These are phyloP conservation scores for Calephelis virginiensis DNA, from an alignment of 1,140 invertebrate species.

Conservation along the genomic window DNA sequence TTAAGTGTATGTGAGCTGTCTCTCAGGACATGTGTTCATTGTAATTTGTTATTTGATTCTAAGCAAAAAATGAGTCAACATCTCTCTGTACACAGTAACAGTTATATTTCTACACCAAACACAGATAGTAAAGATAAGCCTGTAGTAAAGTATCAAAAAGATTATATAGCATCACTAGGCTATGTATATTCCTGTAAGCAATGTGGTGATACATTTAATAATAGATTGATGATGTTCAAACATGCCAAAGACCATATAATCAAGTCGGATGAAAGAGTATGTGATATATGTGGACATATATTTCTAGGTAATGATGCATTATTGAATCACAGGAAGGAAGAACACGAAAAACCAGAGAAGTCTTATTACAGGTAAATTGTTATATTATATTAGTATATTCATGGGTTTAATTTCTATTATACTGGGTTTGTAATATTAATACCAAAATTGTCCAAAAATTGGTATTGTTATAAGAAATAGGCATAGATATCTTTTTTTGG, in stretches of 20 bases:
- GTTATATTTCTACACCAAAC: not conserved
- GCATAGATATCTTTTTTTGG: too few species aligned
- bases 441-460: too few species aligned
- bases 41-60: constrained; percentile 57
- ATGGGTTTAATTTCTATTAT: not conserved
- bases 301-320: constrained; percentile 53
- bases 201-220: constrained; percentile 53
- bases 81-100: constrained; percentile 40
- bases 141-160: constrained; percentile 40
- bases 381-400: too few species aligned
- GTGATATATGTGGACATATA: constrained; percentile 61
- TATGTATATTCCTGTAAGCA: constrained; percentile 58
- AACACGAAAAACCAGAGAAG: constrained; percentile 46
- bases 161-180: constrained; percentile 47
- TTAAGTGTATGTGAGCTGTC: constrained; percentile 59
- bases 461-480: too few species aligned
- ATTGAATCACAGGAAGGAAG: constrained; percentile 49
- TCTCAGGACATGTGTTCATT: constrained; percentile 53
- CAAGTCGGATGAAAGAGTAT: constrained; percentile 49
- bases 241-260: constrained; percentile 59
- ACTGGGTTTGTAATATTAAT: not conserved
- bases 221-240: constrained; percentile 52
- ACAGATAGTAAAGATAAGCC: not conserved
- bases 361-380: constrained; percentile 46
- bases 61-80: constrained; percentile 58